Conservation (phyloP, 2,113 vertebrate species). For the Pomatorhinus ruficollis region DNA sequence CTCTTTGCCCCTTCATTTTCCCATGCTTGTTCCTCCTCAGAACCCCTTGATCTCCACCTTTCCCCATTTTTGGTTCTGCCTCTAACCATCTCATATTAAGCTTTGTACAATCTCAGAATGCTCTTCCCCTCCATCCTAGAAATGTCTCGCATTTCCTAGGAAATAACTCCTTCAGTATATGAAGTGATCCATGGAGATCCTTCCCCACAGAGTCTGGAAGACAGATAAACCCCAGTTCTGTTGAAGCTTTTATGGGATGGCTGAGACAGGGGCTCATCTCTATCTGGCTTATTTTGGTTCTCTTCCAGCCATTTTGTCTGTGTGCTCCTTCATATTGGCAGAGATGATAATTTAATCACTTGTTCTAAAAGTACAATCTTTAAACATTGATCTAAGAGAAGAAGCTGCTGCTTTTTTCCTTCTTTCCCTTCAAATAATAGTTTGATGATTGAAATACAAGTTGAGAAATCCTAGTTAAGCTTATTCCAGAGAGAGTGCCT, state of each 20-base stretch:
- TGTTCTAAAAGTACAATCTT: neutral
- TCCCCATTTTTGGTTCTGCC: neutral
- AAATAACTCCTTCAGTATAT: neutral
- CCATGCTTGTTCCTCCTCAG: neutral
- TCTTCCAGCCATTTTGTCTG: neutral
- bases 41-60: neutral
- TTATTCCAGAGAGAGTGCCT: neutral
- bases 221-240: accelerated
- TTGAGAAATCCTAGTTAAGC: neutral
- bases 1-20: neutral
- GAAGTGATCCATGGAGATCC: neutral
- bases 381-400: neutral
- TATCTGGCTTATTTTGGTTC: neutral
- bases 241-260: neutral
- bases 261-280: neutral
- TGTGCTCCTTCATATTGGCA: neutral
- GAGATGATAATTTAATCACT: neutral
- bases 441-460: neutral
- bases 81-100: neutral
- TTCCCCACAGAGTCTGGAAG: neutral
- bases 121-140: neutral
- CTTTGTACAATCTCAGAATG: neutral
- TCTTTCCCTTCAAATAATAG: neutral
- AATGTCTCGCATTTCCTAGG: neutral
- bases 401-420: neutral